phyloP scores from a whole-genome alignment of 2,888 invertebrate genomes.

The Abscondita cerata region DNA sequence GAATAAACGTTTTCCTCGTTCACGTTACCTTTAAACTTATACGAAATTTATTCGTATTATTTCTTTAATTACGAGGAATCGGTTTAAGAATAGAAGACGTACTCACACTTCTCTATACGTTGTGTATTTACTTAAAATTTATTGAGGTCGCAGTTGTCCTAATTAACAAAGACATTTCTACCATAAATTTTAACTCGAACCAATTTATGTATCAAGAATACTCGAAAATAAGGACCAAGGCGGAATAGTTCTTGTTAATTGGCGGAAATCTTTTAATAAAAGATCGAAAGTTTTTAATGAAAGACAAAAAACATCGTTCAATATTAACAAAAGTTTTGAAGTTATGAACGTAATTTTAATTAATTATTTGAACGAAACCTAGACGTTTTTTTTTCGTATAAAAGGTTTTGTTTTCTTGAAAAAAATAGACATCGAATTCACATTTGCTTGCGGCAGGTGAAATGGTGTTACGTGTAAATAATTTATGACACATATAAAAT shows the following conservation, averaged over 20 bases:
- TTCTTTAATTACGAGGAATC: not conserved
- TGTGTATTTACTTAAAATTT: conserved; percentile 22
- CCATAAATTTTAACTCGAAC: conserved; percentile 51
- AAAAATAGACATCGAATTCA: conserved; percentile 23
- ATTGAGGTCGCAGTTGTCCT: conserved; percentile 47
- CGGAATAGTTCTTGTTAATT: conserved; percentile 52
- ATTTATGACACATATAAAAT: conserved; percentile 40
- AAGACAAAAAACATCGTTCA: conserved; percentile 11
- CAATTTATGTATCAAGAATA: conserved; percentile 50
- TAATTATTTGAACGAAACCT: not conserved
- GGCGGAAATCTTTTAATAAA: conserved; percentile 43
- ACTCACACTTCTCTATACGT: conserved; percentile 1
- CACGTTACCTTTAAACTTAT: conserved; percentile 7
- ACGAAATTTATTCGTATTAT: no score
- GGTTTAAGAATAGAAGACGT: conserved; percentile 5
- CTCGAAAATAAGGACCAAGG: conserved; percentile 51
- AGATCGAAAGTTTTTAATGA: conserved; percentile 31
- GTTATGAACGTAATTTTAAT: conserved; percentile 3
- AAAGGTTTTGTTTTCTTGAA: conserved; percentile 7
- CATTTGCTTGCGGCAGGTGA: conserved; percentile 22
- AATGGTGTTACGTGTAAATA: conserved; percentile 24
- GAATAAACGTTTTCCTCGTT: conserved; percentile 23
- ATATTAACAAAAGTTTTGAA: not conserved
- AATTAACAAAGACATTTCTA: conserved; percentile 53
- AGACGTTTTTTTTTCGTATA: not conserved